A percentile compares a stretch with the other conserved stretches of the same genome.
Evolutionary conservation across 1,140 invertebrate genomes (phyloP).

Genomic region (Drosophila tsacasi): DNA sequence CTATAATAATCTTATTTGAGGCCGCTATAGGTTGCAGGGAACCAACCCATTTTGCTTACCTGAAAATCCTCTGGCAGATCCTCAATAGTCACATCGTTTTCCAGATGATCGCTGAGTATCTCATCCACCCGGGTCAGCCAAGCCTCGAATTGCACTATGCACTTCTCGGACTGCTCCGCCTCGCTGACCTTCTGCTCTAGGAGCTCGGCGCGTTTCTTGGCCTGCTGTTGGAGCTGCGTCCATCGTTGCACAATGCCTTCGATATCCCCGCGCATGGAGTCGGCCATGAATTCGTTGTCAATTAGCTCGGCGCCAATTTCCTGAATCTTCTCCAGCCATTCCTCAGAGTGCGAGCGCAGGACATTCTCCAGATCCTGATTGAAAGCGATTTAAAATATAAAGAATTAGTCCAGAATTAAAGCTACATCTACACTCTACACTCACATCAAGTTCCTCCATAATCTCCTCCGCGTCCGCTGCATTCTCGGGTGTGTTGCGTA

Average conservation of each 20-base stretch:
- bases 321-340: conserved; percentile 90
- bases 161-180: conserved; percentile 92
- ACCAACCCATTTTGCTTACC: conserved; percentile 84
- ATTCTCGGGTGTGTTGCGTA: conserved; percentile 89
- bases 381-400: background rate
- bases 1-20: background rate
- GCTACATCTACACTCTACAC: conserved; percentile 50
- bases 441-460: conserved; percentile 94
- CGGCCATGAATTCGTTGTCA: conserved; percentile 91
- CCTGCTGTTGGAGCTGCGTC: conserved; percentile 90
- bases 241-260: conserved; percentile 89
- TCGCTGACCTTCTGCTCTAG: conserved; percentile 92
- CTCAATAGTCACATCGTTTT: conserved; percentile 92
- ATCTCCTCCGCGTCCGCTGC: conserved; percentile 97
- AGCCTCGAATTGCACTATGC: conserved; percentile 91
- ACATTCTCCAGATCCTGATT: conserved; percentile 89
- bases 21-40: too few relatives aligned
- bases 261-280: conserved; percentile 90
- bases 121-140: conserved; percentile 91
- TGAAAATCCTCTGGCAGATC: conserved; percentile 93
- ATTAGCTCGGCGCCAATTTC: conserved; percentile 91
- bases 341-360: conserved; percentile 91
- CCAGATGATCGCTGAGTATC: conserved; percentile 90
- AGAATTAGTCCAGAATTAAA: background rate
- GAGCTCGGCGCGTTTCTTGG: conserved; percentile 89